Conservation (phyloP, 2,797 vertebrate species). For the Enteromius afrohamiltoni region DNA sequence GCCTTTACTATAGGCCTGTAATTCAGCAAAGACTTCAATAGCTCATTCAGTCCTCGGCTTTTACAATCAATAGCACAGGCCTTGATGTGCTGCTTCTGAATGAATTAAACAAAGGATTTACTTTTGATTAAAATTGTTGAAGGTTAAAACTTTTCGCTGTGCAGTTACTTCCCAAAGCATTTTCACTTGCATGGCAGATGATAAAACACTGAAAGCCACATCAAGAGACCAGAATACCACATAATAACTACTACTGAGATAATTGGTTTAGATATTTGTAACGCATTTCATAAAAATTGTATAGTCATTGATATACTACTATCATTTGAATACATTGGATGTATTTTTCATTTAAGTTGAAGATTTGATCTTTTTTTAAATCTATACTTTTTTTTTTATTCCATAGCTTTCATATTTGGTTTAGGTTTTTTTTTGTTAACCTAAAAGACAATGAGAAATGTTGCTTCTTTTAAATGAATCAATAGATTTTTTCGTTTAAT, state of each 20-base stretch:
- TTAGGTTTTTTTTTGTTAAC: neutral
- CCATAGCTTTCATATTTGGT: too few species aligned
- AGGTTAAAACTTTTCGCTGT: neutral
- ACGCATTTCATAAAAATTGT: neutral
- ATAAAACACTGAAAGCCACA: neutral
- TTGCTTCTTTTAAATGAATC: neutral
- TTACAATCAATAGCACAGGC: slow-evolving; percentile 15
- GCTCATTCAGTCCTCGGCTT: slow-evolving; percentile 5
- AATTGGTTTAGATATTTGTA: neutral
- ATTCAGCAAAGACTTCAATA: slow-evolving; percentile 14
- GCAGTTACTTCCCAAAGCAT: neutral
- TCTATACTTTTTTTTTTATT: neutral
- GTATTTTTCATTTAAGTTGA: neutral
- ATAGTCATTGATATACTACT: neutral
- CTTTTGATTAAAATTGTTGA: neutral
- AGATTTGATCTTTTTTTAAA: neutral
- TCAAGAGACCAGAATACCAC: neutral
- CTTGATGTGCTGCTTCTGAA: neutral
- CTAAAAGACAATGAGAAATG: neutral
- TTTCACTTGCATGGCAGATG: neutral
- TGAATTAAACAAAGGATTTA: neutral
- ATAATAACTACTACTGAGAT: neutral
- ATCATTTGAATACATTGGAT: neutral
- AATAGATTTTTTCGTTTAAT: too few species aligned
- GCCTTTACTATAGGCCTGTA: neutral